Conservation (phyloP, 2,888 invertebrate genomes). For the Pomacea canaliculata region DNA sequence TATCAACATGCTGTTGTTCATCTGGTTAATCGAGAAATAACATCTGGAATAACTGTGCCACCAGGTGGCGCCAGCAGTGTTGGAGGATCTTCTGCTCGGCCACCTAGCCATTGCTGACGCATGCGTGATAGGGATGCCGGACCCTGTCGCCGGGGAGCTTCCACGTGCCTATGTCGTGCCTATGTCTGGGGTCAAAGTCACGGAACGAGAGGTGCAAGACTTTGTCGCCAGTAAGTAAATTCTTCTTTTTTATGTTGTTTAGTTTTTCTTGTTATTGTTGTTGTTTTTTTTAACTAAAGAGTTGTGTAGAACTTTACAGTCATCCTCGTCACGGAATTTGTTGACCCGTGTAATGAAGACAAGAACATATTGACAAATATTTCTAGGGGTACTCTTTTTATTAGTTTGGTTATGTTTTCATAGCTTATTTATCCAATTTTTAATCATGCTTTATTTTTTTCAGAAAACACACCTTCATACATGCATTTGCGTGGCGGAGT, state of each 20-base stretch:
- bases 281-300: no score
- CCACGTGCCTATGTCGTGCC: slow-evolving; percentile 8
- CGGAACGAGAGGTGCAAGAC: slow-evolving; percentile 3
- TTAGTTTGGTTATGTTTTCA: no score
- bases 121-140: slow-evolving; percentile 1
- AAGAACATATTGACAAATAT: no score
- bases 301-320: no score
- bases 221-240: slow-evolving; percentile 3
- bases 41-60: background rate
- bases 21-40: no score
- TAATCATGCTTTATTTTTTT: background rate
- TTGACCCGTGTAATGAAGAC: no score
- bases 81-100: slow-evolving; percentile 5
- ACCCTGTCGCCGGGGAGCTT: slow-evolving; percentile 3
- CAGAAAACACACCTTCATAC: slow-evolving; percentile 37
- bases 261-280: no score
- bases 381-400: no score
- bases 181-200: background rate
- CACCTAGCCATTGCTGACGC: slow-evolving; percentile 1
- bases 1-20: no score
- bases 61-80: slow-evolving; percentile 4
- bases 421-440: no score
- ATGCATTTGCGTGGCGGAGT: slow-evolving; percentile 45
- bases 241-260: no score
- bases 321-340: no score